Percentiles rank a stretch among this genome's conserved stretches.
phyloP scores from a whole-genome alignment of 2,113 vertebrate species.

The Syngnathus typhle region DNA sequence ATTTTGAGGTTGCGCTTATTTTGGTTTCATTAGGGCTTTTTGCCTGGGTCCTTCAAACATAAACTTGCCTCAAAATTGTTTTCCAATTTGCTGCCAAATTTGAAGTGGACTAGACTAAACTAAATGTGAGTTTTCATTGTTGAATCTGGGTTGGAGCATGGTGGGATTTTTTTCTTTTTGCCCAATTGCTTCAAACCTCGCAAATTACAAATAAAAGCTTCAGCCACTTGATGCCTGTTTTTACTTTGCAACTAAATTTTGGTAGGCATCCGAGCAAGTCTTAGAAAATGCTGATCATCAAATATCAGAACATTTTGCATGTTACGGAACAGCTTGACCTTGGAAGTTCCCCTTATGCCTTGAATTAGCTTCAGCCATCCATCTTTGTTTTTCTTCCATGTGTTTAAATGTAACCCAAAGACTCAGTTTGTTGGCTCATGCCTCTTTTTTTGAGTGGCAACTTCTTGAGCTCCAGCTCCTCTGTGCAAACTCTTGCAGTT shows the following conservation, averaged over 20 bases:
- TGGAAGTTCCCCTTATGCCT: neutral
- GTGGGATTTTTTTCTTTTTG: neutral
- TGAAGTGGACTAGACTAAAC: neutral
- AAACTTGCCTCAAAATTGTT: neutral
- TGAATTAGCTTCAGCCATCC: neutral
- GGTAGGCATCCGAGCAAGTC: too few species aligned
- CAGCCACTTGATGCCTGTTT: neutral
- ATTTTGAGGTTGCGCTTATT: neutral
- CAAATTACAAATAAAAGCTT: neutral
- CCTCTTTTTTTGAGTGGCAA: neutral
- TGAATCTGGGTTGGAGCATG: neutral
- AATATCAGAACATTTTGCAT: neutral
- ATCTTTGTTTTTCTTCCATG: neutral
- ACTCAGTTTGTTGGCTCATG: neutral
- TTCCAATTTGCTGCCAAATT: neutral
- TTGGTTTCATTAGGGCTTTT: neutral
- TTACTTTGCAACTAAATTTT: neutral
- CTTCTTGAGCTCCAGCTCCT: slow-evolving; percentile 3
- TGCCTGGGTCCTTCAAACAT: neutral
- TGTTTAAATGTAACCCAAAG: neutral
- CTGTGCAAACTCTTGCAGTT: slow-evolving; percentile 29
- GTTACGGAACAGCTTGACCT: neutral
- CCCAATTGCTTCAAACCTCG: neutral
- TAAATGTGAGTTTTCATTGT: neutral
- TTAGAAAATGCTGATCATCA: too few species aligned